A percentile compares a stretch with the other conserved stretches of the same genome.
Conservation (phyloP, 2,888 invertebrate genomes). For the Rhamphomyia laevipes region DNA sequence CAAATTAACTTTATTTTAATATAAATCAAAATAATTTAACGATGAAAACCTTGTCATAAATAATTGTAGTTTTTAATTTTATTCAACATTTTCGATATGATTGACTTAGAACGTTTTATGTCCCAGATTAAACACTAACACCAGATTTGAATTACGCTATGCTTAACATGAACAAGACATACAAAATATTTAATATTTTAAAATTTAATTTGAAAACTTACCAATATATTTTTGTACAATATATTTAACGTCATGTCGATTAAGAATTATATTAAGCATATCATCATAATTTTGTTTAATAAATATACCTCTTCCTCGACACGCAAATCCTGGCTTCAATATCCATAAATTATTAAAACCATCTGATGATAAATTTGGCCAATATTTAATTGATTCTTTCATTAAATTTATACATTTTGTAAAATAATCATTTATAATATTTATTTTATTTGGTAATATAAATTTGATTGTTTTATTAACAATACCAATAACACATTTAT, state of each 20-base stretch:
- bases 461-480: neutral
- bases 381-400: conserved; percentile 38
- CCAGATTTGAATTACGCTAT: too few relatives aligned
- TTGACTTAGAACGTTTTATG: too few relatives aligned
- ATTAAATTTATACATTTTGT: neutral
- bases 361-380: conserved; percentile 53
- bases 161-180: too few relatives aligned
- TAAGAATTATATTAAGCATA: neutral
- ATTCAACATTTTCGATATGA: too few relatives aligned
- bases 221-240: neutral
- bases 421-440: neutral
- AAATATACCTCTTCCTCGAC: conserved; percentile 43
- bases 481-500: neutral
- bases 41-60: too few relatives aligned
- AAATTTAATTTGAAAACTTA: neutral
- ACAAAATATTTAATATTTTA: neutral
- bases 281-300: neutral
- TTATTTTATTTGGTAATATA: neutral
- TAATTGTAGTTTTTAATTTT: too few relatives aligned
- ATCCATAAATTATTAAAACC: conserved; percentile 75
- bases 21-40: too few relatives aligned
- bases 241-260: neutral
- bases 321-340: conserved; percentile 58
- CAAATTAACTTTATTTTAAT: too few relatives aligned
- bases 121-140: too few relatives aligned